These are phyloP conservation scores for Liasis olivaceus DNA, from an alignment of 2,797 vertebrate species.

Conservation along the genomic window DNA sequence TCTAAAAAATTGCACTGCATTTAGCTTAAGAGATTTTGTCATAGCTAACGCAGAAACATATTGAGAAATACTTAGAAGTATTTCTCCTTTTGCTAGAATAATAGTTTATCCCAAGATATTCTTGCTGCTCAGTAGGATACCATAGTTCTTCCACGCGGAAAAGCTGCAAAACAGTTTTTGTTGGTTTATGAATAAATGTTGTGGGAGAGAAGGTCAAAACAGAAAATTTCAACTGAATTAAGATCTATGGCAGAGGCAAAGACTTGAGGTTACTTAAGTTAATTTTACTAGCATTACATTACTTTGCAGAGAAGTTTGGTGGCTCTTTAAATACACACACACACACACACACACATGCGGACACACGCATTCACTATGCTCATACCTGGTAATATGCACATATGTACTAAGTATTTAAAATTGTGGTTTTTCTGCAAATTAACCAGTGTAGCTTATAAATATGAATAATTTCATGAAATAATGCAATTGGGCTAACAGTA, in stretches of 20 bases:
- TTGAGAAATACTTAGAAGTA: neutral
- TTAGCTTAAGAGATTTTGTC: neutral
- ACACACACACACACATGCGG: no score
- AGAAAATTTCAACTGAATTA: slow-evolving; percentile 60
- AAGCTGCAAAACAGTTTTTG: slow-evolving; percentile 51
- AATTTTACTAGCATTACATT: slow-evolving; percentile 16
- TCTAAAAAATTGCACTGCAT: neutral
- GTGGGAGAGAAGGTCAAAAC: slow-evolving; percentile 61
- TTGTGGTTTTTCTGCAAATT: neutral
- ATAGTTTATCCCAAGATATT: accelerated
- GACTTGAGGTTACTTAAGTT: slow-evolving; percentile 53
- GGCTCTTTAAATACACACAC: neutral
- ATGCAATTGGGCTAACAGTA: neutral
- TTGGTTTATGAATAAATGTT: slow-evolving; percentile 27
- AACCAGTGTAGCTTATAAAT: neutral
- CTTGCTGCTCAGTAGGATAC: neutral
- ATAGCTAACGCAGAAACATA: neutral
- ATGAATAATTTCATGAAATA: neutral
- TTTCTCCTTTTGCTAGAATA: neutral
- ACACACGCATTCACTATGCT: no score
- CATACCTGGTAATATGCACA: no score
- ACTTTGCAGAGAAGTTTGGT: neutral
- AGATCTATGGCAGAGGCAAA: slow-evolving; percentile 61
- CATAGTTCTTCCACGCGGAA: neutral
- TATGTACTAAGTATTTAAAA: neutral